These are phyloP conservation scores for Ageneiosus marmoratus DNA, from an alignment of 2,113 vertebrate species.

Conservation along the genomic window DNA sequence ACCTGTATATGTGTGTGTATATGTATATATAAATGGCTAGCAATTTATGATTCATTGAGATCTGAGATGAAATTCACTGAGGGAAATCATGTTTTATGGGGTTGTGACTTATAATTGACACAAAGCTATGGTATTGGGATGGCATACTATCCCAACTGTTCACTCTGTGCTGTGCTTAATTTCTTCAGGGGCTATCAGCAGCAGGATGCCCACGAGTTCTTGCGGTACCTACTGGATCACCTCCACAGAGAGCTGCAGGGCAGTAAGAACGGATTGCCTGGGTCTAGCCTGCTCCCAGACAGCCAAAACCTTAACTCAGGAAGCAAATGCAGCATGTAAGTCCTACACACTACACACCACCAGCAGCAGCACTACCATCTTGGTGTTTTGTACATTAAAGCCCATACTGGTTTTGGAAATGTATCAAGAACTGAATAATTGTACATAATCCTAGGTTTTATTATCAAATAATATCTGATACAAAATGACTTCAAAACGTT, in stretches of 20 bases:
- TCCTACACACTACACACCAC: constrained; percentile 10
- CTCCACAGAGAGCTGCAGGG: constrained; percentile 96
- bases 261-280: constrained; percentile 83
- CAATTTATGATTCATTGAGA: neutral
- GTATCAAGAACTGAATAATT: neutral
- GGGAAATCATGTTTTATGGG: neutral
- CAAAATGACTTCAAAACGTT: neutral
- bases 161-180: neutral
- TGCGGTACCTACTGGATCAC: constrained; percentile 97
- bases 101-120: neutral
- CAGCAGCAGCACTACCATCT: neutral
- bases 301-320: constrained; percentile 74
- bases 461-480: neutral
- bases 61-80: too few relatives aligned
- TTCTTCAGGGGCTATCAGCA: constrained; percentile 93
- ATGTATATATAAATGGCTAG: neutral
- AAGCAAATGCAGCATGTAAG: constrained; percentile 91
- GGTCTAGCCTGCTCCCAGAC: constrained; percentile 76
- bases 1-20: too few relatives aligned
- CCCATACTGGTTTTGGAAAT: neutral
- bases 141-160: neutral
- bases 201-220: constrained; percentile 97
- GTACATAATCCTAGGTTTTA: neutral
- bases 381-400: too few relatives aligned
- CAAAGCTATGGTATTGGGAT: neutral